Base-by-base conservation (phyloP, 2,888 invertebrate species). In the Conus canariensis region DNA sequence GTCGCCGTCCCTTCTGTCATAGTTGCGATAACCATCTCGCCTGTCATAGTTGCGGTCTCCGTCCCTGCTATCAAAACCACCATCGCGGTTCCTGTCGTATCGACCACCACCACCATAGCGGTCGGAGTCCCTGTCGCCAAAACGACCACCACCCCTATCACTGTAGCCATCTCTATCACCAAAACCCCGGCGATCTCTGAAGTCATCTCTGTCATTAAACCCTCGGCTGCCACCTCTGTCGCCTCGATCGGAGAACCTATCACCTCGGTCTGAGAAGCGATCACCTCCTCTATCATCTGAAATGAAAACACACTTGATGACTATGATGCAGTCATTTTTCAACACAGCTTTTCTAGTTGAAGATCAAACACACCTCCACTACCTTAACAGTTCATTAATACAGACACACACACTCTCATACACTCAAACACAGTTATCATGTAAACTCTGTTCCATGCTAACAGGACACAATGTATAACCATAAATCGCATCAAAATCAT, bases 71-170 rank as follows among this genome's bases (percentile, higher is more conserved):
- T 16, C 16, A 7, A 64, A 64, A 64, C 64, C 64, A 14, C 64
- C 91, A 30, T 91, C 80, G 82, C 92, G 88, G 9, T 91, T 82
- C 85, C 90, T 89, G 22, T 90, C 88, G 89, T 86, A 89, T n/a
- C 90, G 77, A 5, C 16, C 64, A 0, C 64, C 64, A 0, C 64
- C 89, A 80, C 88, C 67, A 30, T 85, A 96, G 56, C 96, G 58
- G 70, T 91, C 92, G 30, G 90, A 86, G 85, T 85, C 90, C 2
- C 92, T 86, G 60, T 91, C 88, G 83, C 92, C 91, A 83, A 87
- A 90, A 67, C 92, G 92, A 85, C 94, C 94, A 96, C 97, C 97
- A 77, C 92, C 92, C 77, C 93, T 91, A 90, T 92, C 92, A 14
- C 92, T 88, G 83, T 88, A 92, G 19, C 90, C 70, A 16, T 90